These are phyloP conservation scores for Tympanoctomys barrerae DNA, from an alignment of 2,797 vertebrate genomes.

Conservation along the genomic window DNA sequence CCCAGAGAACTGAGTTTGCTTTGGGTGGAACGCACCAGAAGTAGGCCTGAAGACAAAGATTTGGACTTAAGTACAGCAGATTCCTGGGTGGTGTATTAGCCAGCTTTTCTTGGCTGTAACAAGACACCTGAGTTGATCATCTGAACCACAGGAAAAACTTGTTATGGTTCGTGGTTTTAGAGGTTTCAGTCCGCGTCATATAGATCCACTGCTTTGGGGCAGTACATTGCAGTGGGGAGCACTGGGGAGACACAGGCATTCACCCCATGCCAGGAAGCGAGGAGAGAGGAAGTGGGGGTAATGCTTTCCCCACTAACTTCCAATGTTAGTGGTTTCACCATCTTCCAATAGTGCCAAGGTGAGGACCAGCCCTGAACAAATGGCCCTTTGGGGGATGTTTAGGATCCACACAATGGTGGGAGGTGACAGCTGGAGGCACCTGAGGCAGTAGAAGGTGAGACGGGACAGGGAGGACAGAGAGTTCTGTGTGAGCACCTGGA, in stretches of 20 bases:
- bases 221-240: not conserved
- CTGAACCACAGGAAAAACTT: not conserved
- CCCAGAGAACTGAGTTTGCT: not conserved
- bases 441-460: not conserved
- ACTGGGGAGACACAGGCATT: not conserved
- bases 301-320: not conserved
- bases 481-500: not conserved
- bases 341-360: not conserved
- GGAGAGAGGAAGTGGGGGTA: not conserved
- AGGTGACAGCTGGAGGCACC: not conserved
- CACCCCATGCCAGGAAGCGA: not conserved
- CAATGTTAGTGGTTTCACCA: not conserved
- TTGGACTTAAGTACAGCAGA: not conserved
- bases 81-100: not conserved
- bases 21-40: not conserved
- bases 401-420: not conserved
- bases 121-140: not conserved
- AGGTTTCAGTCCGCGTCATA: not conserved
- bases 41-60: not conserved
- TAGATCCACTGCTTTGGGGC: not conserved
- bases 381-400: not conserved
- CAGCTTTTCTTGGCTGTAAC: not conserved
- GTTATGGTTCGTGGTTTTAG: not conserved
- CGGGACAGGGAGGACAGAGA: not conserved
- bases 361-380: not conserved